Evolutionary conservation across 2,113 vertebrate genomes (phyloP), one percentile per base, ranked within the genome.

Genomic region (Urocynchramus pylzowi): DNA sequence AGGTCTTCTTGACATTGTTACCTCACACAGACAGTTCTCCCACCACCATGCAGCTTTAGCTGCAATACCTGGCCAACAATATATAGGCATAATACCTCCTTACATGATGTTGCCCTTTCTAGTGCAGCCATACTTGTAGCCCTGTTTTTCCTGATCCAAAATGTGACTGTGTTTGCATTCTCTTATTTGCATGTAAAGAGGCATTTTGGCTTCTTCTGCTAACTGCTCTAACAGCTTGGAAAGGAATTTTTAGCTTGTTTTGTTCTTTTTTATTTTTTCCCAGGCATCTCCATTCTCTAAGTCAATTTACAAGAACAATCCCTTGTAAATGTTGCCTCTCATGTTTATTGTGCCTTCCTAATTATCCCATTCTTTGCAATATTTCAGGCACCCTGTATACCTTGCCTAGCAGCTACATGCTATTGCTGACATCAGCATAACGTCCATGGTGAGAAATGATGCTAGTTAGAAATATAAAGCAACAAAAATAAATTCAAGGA

Each of bases 401-500:
- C 75, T 93, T 60, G 31, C 37, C 69, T 68, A 84, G 73, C 65
- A 82, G 80, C 45, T 53, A 80, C 50, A 59, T 63, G 39, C 45
- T 88, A 50, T 35, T 92, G 81, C 80, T 89, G 70, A 95, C 79
- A 84, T 74, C 60, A 79, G 89, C 91, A 82, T 53, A 75, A 95
- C 52, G 8, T 84, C 83, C 78, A 90, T 88, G 42, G 79, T 67
- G 86, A 78, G 76, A 95, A 97, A 90, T 44, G 3, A 42, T 74
- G 47, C 18, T 85, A 50, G 63, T 89, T 95, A 67, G 64, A 95
- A 96, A 80, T 75, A 93, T 26, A 96, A 92, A 16, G 63, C 86
- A 95, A 92, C 69, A 96, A 95, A 54, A 96, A 95, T 78, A 94
- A 97, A 96, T 84, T 71, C 53, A 93, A 93, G 57, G 56, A 22